Base-by-base conservation (phyloP, 1,140 invertebrate species). In the Neodiprion fabricii region DNA sequence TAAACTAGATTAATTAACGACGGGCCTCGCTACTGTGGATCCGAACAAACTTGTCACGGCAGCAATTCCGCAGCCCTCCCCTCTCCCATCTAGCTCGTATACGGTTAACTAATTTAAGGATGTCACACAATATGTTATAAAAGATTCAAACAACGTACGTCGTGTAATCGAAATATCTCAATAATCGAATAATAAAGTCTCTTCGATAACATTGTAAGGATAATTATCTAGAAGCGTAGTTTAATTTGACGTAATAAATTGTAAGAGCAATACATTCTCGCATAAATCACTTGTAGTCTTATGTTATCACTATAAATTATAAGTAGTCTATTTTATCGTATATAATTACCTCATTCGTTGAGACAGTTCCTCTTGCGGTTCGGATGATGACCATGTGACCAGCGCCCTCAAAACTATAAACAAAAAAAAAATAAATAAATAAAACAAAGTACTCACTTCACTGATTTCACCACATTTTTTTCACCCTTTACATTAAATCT, bases 271-370 rank as follows among this genome's bases (percentile, higher is more conserved):
- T 40, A 40, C 28, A 40, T 40, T 40, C 5, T 40, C 2, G 28
- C 28, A 40, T 40, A 40, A 40, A 40, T 40, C 1, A 40, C 28
- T 40, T 40, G 9, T 61, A 61, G 53, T 17, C 4, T 61, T 61
- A 1, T 49, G 48, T 49, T 9, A 71, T 71, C 47, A 50, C 0
- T 47, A 53, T 14, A 40, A 40, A 1, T 40, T 40, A 40, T 71
- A 71, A 40, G 21, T 71, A 71, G 70, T 28, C 7, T 50, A 17
- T 75, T 72, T 74, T 48, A 49, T 65, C 40, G 76, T 75, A 77
- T 40, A 74, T 81, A 77, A 85, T 85, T 85, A 85, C 83, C 84
- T 85, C 83, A 84, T 80, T 79, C 78, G 70, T 79, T 79, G 83
- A 83, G 80, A 85, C 78, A 85, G 82, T 85, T 85, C 83, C 82